Conservation (phyloP, 2,797 vertebrate genomes). For the Pseudocheirus occidentalis region DNA sequence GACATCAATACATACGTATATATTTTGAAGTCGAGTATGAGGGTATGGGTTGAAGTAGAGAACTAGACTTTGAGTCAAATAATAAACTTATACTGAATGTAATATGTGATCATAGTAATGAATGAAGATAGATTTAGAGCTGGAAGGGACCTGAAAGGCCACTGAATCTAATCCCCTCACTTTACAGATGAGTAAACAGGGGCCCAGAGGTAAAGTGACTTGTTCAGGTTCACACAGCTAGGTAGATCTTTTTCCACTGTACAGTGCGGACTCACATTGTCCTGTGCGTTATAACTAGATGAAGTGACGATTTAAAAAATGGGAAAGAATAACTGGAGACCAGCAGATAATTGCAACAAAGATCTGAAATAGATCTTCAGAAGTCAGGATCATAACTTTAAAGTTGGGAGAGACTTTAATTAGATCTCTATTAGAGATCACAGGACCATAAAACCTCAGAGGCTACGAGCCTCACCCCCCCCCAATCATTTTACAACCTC, state of each 20-base stretch:
- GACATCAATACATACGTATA: too few relatives aligned
- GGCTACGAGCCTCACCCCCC: neutral
- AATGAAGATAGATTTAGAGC: neutral
- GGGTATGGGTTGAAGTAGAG: neutral
- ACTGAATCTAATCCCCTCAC: neutral
- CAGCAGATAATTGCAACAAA: neutral
- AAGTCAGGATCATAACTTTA: neutral
- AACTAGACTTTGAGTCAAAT: neutral
- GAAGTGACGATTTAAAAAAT: neutral
- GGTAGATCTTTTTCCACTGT: neutral
- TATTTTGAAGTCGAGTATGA: neutral
- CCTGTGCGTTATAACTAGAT: neutral
- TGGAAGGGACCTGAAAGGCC: neutral
- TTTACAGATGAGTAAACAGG: neutral
- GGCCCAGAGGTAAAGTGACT: neutral
- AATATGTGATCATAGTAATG: neutral
- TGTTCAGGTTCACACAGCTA: neutral
- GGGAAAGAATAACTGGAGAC: neutral
- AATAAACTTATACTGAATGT: neutral
- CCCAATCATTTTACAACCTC: neutral
- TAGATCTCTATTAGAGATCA: neutral
- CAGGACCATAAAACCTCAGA: neutral
- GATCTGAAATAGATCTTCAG: neutral
- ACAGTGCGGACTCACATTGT: neutral
- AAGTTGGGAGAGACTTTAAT: neutral